Evolutionary conservation across 2,888 invertebrate genomes (phyloP), one percentile per base, ranked within the genome.

Genomic region (Aphodius granarius): DNA sequence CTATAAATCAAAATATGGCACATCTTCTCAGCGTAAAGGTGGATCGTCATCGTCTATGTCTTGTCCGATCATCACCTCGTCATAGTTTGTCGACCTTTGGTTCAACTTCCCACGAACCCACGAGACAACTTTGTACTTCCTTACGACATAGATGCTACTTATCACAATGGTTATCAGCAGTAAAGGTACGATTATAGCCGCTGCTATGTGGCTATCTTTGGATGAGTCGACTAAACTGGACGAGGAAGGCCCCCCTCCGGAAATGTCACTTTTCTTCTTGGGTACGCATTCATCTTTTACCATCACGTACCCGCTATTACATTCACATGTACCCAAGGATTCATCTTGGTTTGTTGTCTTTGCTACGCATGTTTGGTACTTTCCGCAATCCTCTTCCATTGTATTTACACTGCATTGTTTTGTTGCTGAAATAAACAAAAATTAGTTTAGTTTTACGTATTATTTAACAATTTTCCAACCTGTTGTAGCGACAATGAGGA

Each of bases 21-120:
- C 6, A 13, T n/a, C 17, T 4, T 3, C 21, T 72, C 75, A 77
- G 63, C 63, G 81, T 71, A 86, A 79, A 21, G 86, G 86, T 20
- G 86, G 85, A 79, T 84, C 83, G 77, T 86, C 86, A 75, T 85
- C 85, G 77, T 86, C 85, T 73, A 83, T 78, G 80, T 87, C 87
- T 77, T 85, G 85, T 5, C 87, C 87, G 78, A 87, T 87, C 86
- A 87, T 87, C 76, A 87, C 87, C 79, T 87, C 87, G 81, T 87
- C 87, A 78, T 87, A 87, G 78, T 83, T 86, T n/a, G 76, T 75
- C 77, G 81, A 83, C 82, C 86, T 85, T 82, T 85, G 84, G 80
- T 81, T 82, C 63, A 87, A 79, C 79, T 85, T 87, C 75, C 81
- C 84, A 75, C 85, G 82, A 43, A 87, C 75, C 85, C 85, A 86